Evolutionary conservation across 2,888 invertebrate species (phyloP), one percentile per base, ranked within the genome.

Genomic region (Ormyrus nitidulus): DNA sequence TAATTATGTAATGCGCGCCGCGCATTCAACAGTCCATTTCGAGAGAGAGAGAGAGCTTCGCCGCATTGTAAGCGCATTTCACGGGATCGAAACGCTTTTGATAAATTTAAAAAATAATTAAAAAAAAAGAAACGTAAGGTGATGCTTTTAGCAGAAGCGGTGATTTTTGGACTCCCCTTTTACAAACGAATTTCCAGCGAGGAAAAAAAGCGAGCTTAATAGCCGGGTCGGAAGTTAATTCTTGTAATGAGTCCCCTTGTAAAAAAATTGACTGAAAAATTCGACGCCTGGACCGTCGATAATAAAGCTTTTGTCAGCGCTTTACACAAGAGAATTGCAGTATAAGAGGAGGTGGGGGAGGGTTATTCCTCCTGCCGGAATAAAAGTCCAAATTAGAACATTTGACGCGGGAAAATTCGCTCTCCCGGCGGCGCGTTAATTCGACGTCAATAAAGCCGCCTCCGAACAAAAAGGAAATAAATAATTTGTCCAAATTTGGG

Each of bases 401-500:
- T 76, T 75, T 74, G 81, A 78, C 75, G 76, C 51, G 66, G 19
- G 73, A 72, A 73, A 72, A 64, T 73, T 73, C 53, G 64, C 64
- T 69, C 58, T 59, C 46, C 58, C 78, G 34, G 34, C 34, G 75
- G n/a, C 53, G 44, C 80, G 75, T 75, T 78, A 81, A 75, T 81
- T 77, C 62, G 71, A 64, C 65, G 73, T 81, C 70, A 74, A 81
- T 81, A 81, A 77, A 77, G 73, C 69, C 44, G 44, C n/a, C 19
- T 54, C 8, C 19, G 64, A 73, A 77, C 64, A 74, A 71, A 81
- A 64, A 76, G 65, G 79, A 77, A 79, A 79, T 81, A 77, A 81
- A 81, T 81, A 65, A 81, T 81, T 81, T 72, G 73, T 64, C 65
- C 59, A 70, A 79, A 79, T 76, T 79, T 61, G 72, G 76, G 69